These are phyloP conservation scores for Arnoldichthys spilopterus DNA, from an alignment of 2,797 vertebrate species.

Conservation along the genomic window DNA sequence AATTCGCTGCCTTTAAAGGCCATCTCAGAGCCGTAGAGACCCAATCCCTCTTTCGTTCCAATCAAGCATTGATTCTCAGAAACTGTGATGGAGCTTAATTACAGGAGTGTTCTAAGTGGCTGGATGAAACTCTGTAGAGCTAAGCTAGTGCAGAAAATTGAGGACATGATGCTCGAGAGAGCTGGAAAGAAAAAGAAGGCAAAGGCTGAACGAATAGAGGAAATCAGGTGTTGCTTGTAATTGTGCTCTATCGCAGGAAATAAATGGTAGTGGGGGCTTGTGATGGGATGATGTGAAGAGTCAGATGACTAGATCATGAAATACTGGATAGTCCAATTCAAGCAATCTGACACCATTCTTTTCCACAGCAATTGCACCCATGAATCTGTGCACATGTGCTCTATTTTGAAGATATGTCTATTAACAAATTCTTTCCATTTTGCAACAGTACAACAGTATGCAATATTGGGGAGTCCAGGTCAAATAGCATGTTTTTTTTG, in stretches of 20 bases:
- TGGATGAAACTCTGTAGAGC: slow-evolving; percentile 33
- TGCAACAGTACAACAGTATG: too few relatives aligned
- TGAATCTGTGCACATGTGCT: too few relatives aligned
- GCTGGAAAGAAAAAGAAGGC: slow-evolving; percentile 23
- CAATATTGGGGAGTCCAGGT: too few relatives aligned
- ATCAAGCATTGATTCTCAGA: slow-evolving; percentile 55
- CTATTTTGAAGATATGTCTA: too few relatives aligned
- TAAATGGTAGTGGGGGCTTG: neutral
- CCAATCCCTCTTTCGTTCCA: slow-evolving; percentile 48
- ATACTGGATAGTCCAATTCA: neutral
- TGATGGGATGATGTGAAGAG: neutral
- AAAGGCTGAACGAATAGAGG: neutral
- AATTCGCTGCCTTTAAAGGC: slow-evolving; percentile 50
- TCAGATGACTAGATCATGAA: slow-evolving; percentile 11
- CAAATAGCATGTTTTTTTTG: too few relatives aligned
- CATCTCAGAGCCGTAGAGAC: slow-evolving; percentile 33
- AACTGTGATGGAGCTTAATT: slow-evolving; percentile 56
- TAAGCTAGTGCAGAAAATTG: slow-evolving; percentile 23
- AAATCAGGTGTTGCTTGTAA: slow-evolving; percentile 30
- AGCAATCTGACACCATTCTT: neutral
- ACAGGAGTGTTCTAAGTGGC: slow-evolving; percentile 34
- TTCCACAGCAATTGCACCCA: neutral
- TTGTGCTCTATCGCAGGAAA: neutral
- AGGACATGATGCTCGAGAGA: slow-evolving; percentile 20
- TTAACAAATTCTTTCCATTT: too few relatives aligned